Evolutionary conservation across 2,888 invertebrate genomes (phyloP), one percentile per base, ranked within the genome.

Genomic region (Brachyopa scutellaris): DNA sequence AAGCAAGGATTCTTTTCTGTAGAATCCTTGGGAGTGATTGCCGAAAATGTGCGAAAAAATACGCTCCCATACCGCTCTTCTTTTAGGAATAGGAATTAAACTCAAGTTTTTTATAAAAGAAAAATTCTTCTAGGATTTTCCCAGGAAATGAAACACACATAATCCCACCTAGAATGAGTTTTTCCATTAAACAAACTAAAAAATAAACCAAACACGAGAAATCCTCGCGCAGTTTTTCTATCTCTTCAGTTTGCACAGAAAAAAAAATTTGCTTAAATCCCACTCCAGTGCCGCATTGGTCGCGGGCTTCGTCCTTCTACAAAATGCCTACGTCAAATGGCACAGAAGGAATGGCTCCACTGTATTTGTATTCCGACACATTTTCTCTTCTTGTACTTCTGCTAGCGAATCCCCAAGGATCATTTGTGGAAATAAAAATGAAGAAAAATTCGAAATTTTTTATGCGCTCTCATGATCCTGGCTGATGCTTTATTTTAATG

Each of bases 401-500:
- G 19, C 11, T 45, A 23, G 36, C 33, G 42, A 55, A 47, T 73
- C 64, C 64, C 64, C 45, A 55, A 49, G 62, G 73, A 73, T 73
- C 73, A 55, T 64, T 72, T 72, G 72, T 62, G 61, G 33, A 51
- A 72, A 62, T 62, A 61, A 72, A 72, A 72, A 61, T 40, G 31
- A 70, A 49, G 49, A 64, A 51, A 62, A 64, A 55, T 40, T 57
- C 31, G 53, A 55, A 62, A 40, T 49, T 57, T 70, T 74, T 74
- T 74, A 74, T 74, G 73, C 73, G 57, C 73, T 57, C 73, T 74
- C 73, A 74, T 74, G 73, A 64, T 74, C 64, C 64, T 17, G 64
- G 49, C 55, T 74, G 73, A 66, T 74, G 73, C 40, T 74, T 74
- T 74, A 74, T 66, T 74, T 74, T 66, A 74, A 74, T 74, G 73